Percentiles rank a stretch among this genome's conserved stretches.
These are phyloP conservation scores for Drosophila robusta DNA, from an alignment of 2,888 invertebrate genomes.

Conservation along the genomic window DNA sequence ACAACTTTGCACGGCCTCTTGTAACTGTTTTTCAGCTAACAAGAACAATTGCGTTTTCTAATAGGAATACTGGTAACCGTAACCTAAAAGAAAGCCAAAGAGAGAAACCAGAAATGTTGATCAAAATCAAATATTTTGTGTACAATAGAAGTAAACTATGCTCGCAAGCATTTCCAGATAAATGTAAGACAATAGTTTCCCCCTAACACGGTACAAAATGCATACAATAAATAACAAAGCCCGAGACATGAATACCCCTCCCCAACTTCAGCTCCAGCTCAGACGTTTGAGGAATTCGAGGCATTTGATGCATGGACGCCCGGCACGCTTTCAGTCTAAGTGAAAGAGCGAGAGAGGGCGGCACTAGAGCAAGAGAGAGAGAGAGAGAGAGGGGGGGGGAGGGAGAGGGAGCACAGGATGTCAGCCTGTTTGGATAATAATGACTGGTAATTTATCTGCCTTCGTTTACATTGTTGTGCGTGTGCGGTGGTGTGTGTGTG, in stretches of 20 bases:
- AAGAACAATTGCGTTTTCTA: slow-evolving; percentile 37
- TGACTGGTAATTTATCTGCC: slow-evolving; percentile 79
- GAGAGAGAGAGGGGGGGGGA: neutral
- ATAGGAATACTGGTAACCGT: slow-evolving; percentile 74
- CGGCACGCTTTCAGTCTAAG: slow-evolving; percentile 54
- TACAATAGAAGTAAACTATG: neutral
- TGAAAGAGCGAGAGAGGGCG: neutral
- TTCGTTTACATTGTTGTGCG: slow-evolving; percentile 72
- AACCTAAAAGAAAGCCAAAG: slow-evolving; percentile 70
- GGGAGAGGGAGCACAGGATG: slow-evolving; percentile 46
- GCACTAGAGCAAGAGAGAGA: neutral
- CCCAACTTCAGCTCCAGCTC: neutral
- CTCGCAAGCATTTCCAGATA: slow-evolving; percentile 1
- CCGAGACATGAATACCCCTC: neutral
- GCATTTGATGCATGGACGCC: slow-evolving; percentile 65
- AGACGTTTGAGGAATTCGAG: slow-evolving; percentile 49
- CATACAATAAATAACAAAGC: slow-evolving; percentile 56
- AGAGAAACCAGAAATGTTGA: slow-evolving; percentile 39
- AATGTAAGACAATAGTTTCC: slow-evolving; percentile 42
- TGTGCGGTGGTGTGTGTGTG: slow-evolving; percentile 13
- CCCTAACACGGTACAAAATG: slow-evolving; percentile 32
- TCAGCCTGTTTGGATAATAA: slow-evolving; percentile 73
- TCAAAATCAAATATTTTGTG: slow-evolving; percentile 28
- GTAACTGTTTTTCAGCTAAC: neutral
- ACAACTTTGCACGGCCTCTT: slow-evolving; percentile 48